Base-by-base conservation (phyloP, 2,888 invertebrate species). In the Acleris literana region DNA sequence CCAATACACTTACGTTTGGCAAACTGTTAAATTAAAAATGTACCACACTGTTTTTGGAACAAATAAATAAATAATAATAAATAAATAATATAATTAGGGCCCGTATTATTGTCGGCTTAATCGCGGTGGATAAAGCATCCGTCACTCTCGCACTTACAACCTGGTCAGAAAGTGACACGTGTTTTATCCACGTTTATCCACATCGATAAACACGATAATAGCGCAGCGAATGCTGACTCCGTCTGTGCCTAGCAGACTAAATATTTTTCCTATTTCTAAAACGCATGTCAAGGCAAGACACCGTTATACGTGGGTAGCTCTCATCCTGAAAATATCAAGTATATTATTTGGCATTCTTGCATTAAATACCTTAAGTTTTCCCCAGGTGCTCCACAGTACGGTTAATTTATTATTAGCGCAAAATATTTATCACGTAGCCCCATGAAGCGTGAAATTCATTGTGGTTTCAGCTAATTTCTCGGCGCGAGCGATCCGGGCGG, bases 391-490 rank as follows among this genome's bases (percentile, higher is more conserved):
- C 6, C 29, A 18, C n/a, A n/a, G n/a, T 6, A 29, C 5, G 29
- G 46, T 44, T 54, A 62, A 54, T 62, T 62, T 55, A 55, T 62
- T 54, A 44, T 62, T 48, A 56, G 39, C 63, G 44, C 11, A 56
- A 39, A 39, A 56, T 63, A 55, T 62, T 62, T 56, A 63, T 63
- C 55, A 17, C 56, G 16, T 43, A 9, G 17, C 55, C 55, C 22
- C 53, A 46, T 55, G 43, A 63, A 54, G 53, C 61, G 53, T 54
- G 61, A 61, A 54, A 46, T 56, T 49, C 56, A 39, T 25, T 56
- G 49, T 29, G 63, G 56, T 25, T 75, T 80, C 77, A 70, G 77
- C 72, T 72, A 71, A 72, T 75, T 73, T 70, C 73, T 75, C 70
- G n/a, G 69, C 73, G 69, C 72, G 70, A 71, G 70, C 71, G 72